Evolutionary conservation across 2,797 vertebrate species (phyloP).

Genomic region (Labroides dimidiatus): DNA sequence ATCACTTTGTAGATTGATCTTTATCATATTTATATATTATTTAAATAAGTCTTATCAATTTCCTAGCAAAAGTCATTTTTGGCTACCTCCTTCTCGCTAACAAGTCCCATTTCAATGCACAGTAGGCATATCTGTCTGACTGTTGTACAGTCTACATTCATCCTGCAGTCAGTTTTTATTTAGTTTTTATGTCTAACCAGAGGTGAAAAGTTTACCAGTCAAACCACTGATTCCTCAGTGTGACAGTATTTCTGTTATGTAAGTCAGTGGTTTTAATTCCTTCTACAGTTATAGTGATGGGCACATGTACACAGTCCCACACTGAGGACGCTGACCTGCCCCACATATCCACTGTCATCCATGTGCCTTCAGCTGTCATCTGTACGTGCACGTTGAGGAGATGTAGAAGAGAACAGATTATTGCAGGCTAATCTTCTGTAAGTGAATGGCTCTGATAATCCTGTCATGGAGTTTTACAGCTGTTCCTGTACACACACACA

Average conservation of each 20-base stretch:
- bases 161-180: neutral
- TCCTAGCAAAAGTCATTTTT: too few relatives aligned
- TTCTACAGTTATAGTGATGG: neutral
- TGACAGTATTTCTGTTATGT: slow-evolving; percentile 10
- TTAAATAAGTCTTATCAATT: too few relatives aligned
- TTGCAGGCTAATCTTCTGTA: slow-evolving; percentile 10
- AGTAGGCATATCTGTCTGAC: neutral
- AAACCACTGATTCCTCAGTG: neutral
- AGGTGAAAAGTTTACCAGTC: neutral
- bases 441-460: slow-evolving; percentile 23
- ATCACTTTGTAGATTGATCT: too few relatives aligned
- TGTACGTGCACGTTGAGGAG: neutral
- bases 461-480: slow-evolving; percentile 10
- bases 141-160: neutral
- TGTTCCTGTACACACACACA: neutral
- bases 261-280: slow-evolving; percentile 4
- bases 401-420: slow-evolving; percentile 11
- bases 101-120: neutral
- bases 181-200: neutral
- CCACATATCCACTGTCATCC: neutral
- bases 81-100: neutral
- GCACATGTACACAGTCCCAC: neutral
- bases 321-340: neutral
- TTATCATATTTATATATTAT: too few relatives aligned
- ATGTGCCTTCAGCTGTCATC: neutral